Evolutionary conservation across 1,140 invertebrate species (phyloP), one percentile per base, ranked within the genome.

Genomic region (Lepidotrigona ventralis): DNA sequence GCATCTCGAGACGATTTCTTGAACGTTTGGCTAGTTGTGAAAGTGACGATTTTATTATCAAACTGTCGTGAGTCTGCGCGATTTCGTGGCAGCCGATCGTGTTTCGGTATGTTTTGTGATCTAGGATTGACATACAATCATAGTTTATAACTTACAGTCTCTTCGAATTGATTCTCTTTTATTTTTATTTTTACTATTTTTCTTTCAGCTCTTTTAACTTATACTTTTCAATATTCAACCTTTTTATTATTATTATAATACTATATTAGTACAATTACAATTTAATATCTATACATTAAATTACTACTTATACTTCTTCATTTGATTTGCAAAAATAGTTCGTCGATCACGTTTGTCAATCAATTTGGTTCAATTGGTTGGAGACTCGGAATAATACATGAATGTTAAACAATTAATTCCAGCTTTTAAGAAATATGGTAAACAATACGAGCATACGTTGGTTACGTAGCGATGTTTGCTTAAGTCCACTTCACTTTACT

Each of bases 1-100:
- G 21, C 64, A n/a, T 6, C 12, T 15, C 17, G 21, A 66, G 15
- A 26, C 53, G 17, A 39, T 29, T 75, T 8, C 70, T 66, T n/a
- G 5, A 46, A 14, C 21, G 78, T 39, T 21, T 51, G 19, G 54
- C 2, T 33, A 58, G 23, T 19, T 39, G 17, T 26, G 46, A 0
- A 33, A 14, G 19, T 54, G 78, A 80, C 69, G 39, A 69, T 72
- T 80, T 72, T 53, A 72, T 72, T 79, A 79, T 23, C 15, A 14
- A 39, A 4, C 9, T n/a, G 9, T 2, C 33, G n/a, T 54, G 68
- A 60, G 68, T 33, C 39, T 60, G 68, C 54, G 2, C 4, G 23
- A 51, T 71, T 79, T 79, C 71, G 1, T 29, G 23, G 4, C 11
- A 46, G 54, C 23, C 29, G 23, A 58, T 58, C 14, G 51, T 46